Conservation (phyloP, 2,888 invertebrate genomes). For the Tetramorium bicarinatum region DNA sequence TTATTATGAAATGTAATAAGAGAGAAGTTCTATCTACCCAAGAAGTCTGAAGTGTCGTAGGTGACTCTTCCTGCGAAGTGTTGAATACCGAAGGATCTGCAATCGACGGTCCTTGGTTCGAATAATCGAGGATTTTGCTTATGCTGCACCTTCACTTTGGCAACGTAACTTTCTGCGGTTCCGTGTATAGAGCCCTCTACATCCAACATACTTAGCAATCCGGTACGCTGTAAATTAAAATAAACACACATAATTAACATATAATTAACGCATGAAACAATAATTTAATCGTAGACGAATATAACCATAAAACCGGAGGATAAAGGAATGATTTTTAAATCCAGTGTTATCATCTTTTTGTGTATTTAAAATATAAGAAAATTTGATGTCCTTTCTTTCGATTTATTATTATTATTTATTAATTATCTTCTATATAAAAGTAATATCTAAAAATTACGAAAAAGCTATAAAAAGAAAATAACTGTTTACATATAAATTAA, state of each 20-base stretch:
- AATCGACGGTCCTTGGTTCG: conserved; percentile 92
- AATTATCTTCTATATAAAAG: too few species aligned
- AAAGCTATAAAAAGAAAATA: background rate
- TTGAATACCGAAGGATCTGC: conserved; percentile 95
- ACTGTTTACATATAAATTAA: background rate
- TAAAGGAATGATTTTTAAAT: background rate
- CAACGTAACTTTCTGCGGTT: conserved; percentile 92
- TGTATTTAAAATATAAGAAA: background rate
- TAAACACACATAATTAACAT: background rate
- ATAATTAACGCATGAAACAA: background rate
- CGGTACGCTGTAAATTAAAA: conserved; percentile 89
- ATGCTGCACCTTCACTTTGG: conserved; percentile 93
- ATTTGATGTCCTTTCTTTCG: background rate
- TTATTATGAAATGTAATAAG: conserved; percentile 8
- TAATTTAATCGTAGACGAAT: background rate
- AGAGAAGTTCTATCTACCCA: conserved; percentile 86
- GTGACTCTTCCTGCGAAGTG: conserved; percentile 95
- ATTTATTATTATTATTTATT: too few species aligned
- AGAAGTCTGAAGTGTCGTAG: conserved; percentile 96
- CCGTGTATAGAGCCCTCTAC: conserved; percentile 95
- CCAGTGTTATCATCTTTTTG: background rate
- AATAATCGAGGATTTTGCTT: conserved; percentile 93
- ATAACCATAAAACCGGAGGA: background rate
- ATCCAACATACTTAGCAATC: conserved; percentile 96
- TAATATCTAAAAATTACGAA: background rate